These are phyloP conservation scores for Ophiodon elongatus DNA, from an alignment of 2,113 vertebrate species.

Conservation along the genomic window DNA sequence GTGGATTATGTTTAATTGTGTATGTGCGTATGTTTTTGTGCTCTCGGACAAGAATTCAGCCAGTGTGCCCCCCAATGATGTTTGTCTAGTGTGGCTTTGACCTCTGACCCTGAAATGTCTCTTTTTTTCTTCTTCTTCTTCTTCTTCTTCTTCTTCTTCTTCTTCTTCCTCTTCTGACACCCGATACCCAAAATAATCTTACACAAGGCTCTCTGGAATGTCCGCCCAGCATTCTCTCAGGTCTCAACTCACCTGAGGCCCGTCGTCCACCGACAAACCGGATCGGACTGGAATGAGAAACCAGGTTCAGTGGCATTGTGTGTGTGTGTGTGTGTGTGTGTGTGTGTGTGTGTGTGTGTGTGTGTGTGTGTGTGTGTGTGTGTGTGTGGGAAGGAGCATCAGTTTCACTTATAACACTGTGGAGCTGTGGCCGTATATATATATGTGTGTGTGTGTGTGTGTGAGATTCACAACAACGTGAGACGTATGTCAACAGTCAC, in stretches of 20 bases:
- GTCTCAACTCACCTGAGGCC: conserved; percentile 57
- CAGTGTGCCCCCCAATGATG: background rate
- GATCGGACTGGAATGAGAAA: conserved; percentile 51
- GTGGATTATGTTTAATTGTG: background rate
- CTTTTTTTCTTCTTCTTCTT: background rate
- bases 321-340: background rate
- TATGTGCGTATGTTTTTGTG: background rate
- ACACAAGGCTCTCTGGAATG: conserved; percentile 29
- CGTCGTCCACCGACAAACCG: conserved; percentile 38
- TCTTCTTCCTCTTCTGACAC: conserved; percentile 17
- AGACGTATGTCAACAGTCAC: conserved; percentile 16
- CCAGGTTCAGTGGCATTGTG: conserved; percentile 32
- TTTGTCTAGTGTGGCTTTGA: conserved; percentile 18
- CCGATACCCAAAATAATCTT: conserved; percentile 32
- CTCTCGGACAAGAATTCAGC: background rate
- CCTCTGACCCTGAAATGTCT: conserved; percentile 42
- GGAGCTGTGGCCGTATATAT: background rate
- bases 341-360: too few relatives aligned
- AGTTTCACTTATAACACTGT: conserved; percentile 32
- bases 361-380: too few relatives aligned
- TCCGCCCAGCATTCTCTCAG: conserved; percentile 12
- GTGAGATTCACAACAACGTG: conserved; percentile 20
- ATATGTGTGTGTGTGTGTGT: background rate
- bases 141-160: background rate
- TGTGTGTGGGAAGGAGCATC: conserved; percentile 21